These are phyloP conservation scores for Siphlonurus alternatus DNA, from an alignment of 2,888 invertebrate species.

Conservation along the genomic window DNA sequence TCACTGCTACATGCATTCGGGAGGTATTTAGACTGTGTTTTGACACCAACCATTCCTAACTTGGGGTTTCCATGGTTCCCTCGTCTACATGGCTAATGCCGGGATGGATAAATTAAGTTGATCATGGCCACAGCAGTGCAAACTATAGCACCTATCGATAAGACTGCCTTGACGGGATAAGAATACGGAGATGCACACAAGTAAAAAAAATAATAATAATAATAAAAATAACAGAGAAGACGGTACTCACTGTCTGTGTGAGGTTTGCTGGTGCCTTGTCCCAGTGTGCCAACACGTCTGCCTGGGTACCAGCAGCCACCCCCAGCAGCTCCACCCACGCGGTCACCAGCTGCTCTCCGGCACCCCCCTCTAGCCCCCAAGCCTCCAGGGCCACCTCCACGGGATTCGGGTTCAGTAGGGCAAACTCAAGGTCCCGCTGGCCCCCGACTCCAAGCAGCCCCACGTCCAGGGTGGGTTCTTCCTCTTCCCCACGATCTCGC, in stretches of 20 bases:
- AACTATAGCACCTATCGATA: too few species aligned
- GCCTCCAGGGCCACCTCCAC: slow-evolving; percentile 44
- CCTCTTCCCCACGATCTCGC: not conserved
- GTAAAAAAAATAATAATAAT: too few species aligned
- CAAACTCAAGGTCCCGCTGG: slow-evolving; percentile 51
- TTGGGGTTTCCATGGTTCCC: too few species aligned
- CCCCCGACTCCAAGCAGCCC: slow-evolving; percentile 46
- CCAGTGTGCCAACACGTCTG: slow-evolving; percentile 9
- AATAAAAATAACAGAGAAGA: not conserved
- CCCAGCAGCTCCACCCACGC: slow-evolving; percentile 41
- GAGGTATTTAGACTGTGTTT: too few species aligned
- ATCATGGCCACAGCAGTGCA: too few species aligned
- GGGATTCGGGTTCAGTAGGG: slow-evolving; percentile 58
- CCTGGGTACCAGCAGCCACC: slow-evolving; percentile 34
- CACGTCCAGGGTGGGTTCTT: slow-evolving; percentile 31
- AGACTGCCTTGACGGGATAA: too few species aligned
- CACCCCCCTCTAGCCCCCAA: slow-evolving; percentile 24
- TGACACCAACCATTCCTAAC: too few species aligned
- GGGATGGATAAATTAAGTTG: too few species aligned
- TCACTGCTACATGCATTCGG: too few species aligned
- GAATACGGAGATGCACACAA: too few species aligned
- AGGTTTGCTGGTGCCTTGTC: not conserved
- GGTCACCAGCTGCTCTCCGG: slow-evolving; percentile 32
- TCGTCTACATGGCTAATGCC: too few species aligned
- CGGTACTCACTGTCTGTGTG: not conserved